These are phyloP conservation scores for Ceratina japonica DNA, from an alignment of 1,140 invertebrate genomes.

Conservation along the genomic window DNA sequence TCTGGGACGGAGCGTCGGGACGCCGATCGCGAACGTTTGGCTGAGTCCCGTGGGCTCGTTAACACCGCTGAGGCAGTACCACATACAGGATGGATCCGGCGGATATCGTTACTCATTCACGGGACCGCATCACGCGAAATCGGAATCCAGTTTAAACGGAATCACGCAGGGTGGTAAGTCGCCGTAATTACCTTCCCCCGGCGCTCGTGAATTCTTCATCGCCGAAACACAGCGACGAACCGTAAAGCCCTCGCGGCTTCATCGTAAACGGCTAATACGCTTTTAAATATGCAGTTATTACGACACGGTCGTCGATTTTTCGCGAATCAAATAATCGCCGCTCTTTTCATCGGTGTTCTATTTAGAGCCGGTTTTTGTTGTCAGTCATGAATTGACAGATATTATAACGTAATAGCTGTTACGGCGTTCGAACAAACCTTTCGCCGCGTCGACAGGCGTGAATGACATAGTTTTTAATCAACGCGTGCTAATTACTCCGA, in stretches of 20 bases:
- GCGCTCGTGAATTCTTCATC: not conserved
- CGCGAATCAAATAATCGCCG: no score
- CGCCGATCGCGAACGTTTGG: constrained; percentile 65
- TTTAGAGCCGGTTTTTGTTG: no score
- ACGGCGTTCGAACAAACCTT: no score
- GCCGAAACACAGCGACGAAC: not conserved
- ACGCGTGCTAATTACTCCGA: no score
- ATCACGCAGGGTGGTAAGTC: constrained; percentile 81
- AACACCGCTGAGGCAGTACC: constrained; percentile 77
- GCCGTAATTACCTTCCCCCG: not conserved
- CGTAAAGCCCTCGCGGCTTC: not conserved
- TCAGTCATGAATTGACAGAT: no score
- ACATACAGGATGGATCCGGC: constrained; percentile 83
- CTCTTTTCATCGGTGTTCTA: no score
- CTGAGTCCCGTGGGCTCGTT: constrained; percentile 63
- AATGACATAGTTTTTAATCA: no score
- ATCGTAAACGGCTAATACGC: no score
- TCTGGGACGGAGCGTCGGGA: constrained; percentile 45
- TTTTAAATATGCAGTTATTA: no score
- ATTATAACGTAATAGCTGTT: no score
- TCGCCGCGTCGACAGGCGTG: no score
- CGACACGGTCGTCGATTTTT: no score
- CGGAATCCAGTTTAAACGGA: constrained; percentile 83
- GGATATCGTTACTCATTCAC: constrained; percentile 85
- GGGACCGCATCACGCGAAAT: constrained; percentile 82